Conservation (phyloP, 2,113 vertebrate genomes). For the Crotophaga sulcirostris region DNA sequence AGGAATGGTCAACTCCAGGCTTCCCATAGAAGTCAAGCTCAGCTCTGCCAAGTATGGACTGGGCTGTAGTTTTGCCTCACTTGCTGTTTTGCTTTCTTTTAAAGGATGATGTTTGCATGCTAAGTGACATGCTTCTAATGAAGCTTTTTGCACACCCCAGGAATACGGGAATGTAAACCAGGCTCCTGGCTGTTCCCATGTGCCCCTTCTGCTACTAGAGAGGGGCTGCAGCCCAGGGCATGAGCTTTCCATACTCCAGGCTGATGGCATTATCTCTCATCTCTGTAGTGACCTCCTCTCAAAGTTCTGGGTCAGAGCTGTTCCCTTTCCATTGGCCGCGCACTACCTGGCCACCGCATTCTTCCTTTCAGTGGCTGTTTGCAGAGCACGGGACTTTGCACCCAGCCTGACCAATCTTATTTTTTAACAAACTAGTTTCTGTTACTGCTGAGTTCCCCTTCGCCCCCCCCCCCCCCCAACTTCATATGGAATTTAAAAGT, state of each 20-base stretch:
- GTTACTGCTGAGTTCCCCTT: rapidly evolving
- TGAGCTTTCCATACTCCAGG: background rate
- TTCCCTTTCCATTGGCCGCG: background rate
- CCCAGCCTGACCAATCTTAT: background rate
- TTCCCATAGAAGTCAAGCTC: background rate
- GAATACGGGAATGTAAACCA: background rate
- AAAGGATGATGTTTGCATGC: background rate
- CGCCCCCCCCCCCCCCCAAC: rapidly evolving
- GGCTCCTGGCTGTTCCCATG: background rate
- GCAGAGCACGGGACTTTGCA: background rate
- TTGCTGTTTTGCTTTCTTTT: background rate
- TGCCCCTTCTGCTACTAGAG: background rate
- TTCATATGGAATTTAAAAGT: background rate
- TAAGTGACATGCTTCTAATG: background rate
- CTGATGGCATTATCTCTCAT: background rate
- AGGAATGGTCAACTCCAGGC: background rate
- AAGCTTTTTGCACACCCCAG: background rate
- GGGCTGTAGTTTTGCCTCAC: background rate
- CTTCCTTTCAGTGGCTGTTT: background rate
- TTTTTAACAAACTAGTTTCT: background rate
- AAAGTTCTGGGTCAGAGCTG: background rate
- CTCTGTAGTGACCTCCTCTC: background rate
- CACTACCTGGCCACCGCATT: background rate
- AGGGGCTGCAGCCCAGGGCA: background rate
- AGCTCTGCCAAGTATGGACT: background rate